phyloP scores from a whole-genome alignment of 2,797 vertebrate species.

The Pelobates cultripes region DNA sequence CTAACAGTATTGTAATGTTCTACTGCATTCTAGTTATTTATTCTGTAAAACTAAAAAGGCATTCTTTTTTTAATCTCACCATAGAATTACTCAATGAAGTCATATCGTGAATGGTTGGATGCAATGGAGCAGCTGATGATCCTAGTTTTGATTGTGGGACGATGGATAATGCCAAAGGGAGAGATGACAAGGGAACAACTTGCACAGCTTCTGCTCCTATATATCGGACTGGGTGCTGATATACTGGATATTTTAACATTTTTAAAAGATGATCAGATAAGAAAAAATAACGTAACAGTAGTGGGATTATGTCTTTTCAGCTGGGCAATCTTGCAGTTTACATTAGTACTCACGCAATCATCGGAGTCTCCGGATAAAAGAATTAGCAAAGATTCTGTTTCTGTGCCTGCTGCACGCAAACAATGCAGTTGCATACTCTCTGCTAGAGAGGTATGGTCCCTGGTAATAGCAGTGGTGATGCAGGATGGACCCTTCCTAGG shows the following conservation, averaged over 20 bases:
- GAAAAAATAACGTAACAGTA: constrained; percentile 68
- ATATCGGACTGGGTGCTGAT: constrained; percentile 75
- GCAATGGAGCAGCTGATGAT: constrained; percentile 79
- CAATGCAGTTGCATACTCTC: constrained; percentile 59
- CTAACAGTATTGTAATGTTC: too few relatives aligned
- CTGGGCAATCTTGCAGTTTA: constrained; percentile 79
- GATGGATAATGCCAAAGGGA: constrained; percentile 81
- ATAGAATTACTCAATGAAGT: not conserved
- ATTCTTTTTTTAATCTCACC: too few relatives aligned
- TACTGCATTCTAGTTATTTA: too few relatives aligned
- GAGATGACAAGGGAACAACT: constrained; percentile 78
- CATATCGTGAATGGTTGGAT: constrained; percentile 32
- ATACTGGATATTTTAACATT: constrained; percentile 79
- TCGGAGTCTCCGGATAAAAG: not conserved
- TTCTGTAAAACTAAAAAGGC: too few relatives aligned
- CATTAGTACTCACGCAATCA: constrained; percentile 70
- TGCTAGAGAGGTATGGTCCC: constrained; percentile 74
- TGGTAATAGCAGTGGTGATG: constrained; percentile 74
- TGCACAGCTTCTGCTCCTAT: constrained; percentile 78
- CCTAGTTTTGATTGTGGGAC: constrained; percentile 74
- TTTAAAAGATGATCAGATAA: constrained; percentile 72
- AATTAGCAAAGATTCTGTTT: too few relatives aligned
- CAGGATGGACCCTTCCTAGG: constrained; percentile 78
- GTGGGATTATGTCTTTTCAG: constrained; percentile 73
- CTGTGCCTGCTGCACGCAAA: not conserved